phyloP scores from a whole-genome alignment of 1,140 invertebrate genomes.

The Apis florea region DNA sequence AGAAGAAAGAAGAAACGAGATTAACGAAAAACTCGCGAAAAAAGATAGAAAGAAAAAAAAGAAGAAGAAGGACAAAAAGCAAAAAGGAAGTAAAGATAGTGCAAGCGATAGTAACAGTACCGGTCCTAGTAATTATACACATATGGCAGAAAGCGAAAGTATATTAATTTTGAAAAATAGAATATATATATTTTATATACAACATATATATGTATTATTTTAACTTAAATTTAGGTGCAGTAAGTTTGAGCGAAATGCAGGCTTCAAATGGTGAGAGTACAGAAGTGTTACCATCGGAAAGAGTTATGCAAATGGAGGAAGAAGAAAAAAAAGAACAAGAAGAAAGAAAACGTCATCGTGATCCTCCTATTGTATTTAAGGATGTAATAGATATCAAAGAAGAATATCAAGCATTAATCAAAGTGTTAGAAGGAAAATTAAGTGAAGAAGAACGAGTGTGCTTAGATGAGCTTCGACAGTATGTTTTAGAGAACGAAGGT shows the following conservation, averaged over 20 bases:
- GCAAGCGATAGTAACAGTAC: constrained; percentile 76
- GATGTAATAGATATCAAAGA: constrained; percentile 85
- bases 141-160: constrained; percentile 78
- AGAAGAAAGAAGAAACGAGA: constrained; percentile 85
- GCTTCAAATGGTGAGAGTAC: constrained; percentile 69
- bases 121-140: constrained; percentile 71
- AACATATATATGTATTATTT: background rate
- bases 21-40: constrained; percentile 87
- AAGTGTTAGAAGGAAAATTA: constrained; percentile 84
- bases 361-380: constrained; percentile 92
- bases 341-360: constrained; percentile 86
- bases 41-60: constrained; percentile 88
- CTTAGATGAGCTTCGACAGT: constrained; percentile 91
- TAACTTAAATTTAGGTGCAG: constrained; percentile 48
- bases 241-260: constrained; percentile 69
- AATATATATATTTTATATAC: background rate
- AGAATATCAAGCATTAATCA: constrained; percentile 85
- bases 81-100: constrained; percentile 72
- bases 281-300: constrained; percentile 79
- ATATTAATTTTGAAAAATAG: background rate
- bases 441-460: constrained; percentile 86
- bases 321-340: constrained; percentile 85
- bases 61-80: constrained; percentile 85
- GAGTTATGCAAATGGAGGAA: constrained; percentile 83
- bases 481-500: constrained; percentile 92